These are phyloP conservation scores for Galbula dea DNA, from an alignment of 2,113 vertebrate species.

Conservation along the genomic window DNA sequence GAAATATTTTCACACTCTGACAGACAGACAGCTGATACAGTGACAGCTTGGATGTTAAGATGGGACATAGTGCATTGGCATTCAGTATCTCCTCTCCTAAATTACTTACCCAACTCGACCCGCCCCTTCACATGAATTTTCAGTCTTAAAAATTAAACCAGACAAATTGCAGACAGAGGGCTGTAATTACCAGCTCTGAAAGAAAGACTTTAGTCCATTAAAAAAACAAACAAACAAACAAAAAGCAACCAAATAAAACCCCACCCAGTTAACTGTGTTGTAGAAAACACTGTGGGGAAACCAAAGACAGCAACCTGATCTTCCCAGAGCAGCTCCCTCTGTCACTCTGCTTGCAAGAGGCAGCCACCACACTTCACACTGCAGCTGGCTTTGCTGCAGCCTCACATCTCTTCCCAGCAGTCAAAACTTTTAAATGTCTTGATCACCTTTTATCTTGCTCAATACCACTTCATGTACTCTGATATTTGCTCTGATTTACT, in stretches of 20 bases:
- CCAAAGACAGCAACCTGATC: neutral
- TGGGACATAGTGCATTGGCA: neutral
- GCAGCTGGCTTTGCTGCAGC: neutral
- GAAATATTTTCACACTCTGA: neutral
- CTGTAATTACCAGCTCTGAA: neutral
- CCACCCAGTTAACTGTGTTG: neutral
- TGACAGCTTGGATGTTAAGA: neutral
- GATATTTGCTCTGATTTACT: neutral
- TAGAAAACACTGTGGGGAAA: neutral
- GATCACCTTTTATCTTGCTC: neutral
- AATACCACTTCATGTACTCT: neutral
- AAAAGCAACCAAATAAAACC: too few relatives aligned
- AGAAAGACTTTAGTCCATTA: neutral
- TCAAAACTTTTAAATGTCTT: neutral
- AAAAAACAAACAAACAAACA: neutral
- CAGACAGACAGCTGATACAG: neutral
- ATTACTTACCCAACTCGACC: neutral
- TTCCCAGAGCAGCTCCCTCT: neutral
- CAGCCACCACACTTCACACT: neutral
- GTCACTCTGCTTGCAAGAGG: neutral
- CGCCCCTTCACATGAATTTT: neutral
- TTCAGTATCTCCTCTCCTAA: neutral
- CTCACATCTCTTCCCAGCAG: neutral
- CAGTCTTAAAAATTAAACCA: neutral
- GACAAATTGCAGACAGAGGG: neutral